Conservation (phyloP, 2,888 invertebrate genomes). For the Xanthia icteritia region DNA sequence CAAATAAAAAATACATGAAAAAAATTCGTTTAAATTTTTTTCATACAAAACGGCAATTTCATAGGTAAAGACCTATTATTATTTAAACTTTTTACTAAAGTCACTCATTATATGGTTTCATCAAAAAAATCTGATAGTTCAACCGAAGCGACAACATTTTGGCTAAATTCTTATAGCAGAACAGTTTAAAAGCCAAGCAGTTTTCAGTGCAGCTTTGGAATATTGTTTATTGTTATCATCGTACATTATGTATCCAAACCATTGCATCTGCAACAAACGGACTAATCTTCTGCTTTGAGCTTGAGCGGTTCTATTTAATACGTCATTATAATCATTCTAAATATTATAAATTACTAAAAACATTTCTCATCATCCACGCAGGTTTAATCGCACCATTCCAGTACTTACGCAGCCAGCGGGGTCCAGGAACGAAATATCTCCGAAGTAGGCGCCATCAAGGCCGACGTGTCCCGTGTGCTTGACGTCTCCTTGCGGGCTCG, state of each 20-base stretch:
- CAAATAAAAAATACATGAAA: too few relatives aligned
- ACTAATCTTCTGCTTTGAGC: not conserved
- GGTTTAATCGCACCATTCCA: slow-evolving; percentile 23
- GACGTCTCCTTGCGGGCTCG: slow-evolving; percentile 98
- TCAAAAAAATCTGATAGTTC: not conserved
- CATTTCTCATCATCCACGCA: slow-evolving; percentile 34
- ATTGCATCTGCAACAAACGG: not conserved
- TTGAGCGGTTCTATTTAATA: not conserved
- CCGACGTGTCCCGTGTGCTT: slow-evolving; percentile 99
- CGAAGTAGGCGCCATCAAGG: slow-evolving; percentile 98
- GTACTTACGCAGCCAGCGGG: slow-evolving; percentile 84
- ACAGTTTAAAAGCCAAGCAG: not conserved
- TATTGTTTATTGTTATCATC: not conserved
- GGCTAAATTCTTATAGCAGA: not conserved
- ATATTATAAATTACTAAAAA: not conserved
- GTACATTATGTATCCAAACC: not conserved
- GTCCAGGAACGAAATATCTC: slow-evolving; percentile 94
- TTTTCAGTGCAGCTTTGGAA: not conserved
- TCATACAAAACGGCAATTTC: too few relatives aligned
- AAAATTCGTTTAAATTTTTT: too few relatives aligned
- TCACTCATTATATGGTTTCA: not conserved
- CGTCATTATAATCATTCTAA: not conserved
- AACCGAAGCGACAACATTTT: not conserved
- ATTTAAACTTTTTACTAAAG: too few relatives aligned
- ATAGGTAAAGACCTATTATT: too few relatives aligned